Evolutionary conservation across 1,140 invertebrate genomes (phyloP), one percentile per base, ranked within the genome.

Genomic region (Drosophila miranda): DNA sequence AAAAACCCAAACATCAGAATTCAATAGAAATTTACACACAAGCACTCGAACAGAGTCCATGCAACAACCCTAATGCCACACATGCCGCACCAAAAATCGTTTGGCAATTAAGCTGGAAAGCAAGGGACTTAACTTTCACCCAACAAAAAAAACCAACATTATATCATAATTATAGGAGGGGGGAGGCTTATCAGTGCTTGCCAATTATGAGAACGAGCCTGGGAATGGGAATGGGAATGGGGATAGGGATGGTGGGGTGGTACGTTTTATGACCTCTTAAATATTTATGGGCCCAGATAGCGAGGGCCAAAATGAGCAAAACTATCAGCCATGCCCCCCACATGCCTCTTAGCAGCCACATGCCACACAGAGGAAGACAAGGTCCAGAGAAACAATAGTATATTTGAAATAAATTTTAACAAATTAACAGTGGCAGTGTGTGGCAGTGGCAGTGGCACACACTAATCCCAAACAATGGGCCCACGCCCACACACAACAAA

Each of bases 191-290:
- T 75, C 73, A 75, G 62, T 68, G 73, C 72, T 80, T 78, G 83
- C 76, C 77, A 88, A 88, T 89, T 88, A 89, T 77, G 73, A 72
- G 66, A 5, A 26, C 19, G 19, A 19, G 19, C 19, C 19, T 28
- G 16, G 26, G 23, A 26, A 26, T 26, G 23, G 38, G 16, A 7
- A 19, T 1, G 19, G 19, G 19, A 2, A 19, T 19, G 0, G 16
- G 16, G 16, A 16, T 16, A 21, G 23, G 42, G 44, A 61, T 16
- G 52, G 49, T 21, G 56, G 30, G 56, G 30, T 21, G 30, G 57
- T 53, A 60, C 53, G 16, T 78, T 79, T 84, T 75, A 86, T 77
- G 81, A 72, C 63, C 81, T 73, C 79, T 87, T 84, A 84, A 84
- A 74, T 79, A 74, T 80, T 83, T 84, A 81, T 67, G 74, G 50